These are phyloP conservation scores for Cliona cf. orientalis DNA, from an alignment of 37 sponge, comb jelly and placozoan species.

Conservation along the genomic window DNA sequence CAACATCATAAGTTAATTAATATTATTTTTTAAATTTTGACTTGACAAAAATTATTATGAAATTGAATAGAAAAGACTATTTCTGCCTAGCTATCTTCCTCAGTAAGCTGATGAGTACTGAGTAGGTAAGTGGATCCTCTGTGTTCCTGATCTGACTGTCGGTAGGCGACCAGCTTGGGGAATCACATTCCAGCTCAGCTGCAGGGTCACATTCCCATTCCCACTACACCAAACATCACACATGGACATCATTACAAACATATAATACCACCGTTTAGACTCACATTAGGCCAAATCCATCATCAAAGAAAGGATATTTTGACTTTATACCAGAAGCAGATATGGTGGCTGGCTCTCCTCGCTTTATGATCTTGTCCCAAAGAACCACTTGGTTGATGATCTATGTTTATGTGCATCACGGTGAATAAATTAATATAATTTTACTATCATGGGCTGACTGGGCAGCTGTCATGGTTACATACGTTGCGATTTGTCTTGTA, in stretches of 20 bases:
- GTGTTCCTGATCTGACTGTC: constrained; percentile 40
- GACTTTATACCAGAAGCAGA: constrained; percentile 48
- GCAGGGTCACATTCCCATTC: constrained; percentile 73
- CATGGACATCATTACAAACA: not conserved
- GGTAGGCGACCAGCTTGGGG: constrained; percentile 93
- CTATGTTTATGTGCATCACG: constrained; percentile 20
- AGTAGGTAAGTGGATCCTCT: constrained; percentile 43
- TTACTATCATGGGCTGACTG: not conserved
- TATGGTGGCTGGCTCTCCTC: constrained; percentile 80
- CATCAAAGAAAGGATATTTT: constrained; percentile 94
- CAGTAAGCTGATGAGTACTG: too few species aligned
- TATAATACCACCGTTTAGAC: not conserved
- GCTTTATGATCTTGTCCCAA: constrained; percentile 94
- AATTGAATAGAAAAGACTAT: too few species aligned
- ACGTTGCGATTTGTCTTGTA: constrained; percentile 82
- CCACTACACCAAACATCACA: constrained; percentile 45
- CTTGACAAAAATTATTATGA: too few species aligned
- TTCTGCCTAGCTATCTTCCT: too few species aligned
- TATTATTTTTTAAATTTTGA: too few species aligned
- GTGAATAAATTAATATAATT: not conserved
- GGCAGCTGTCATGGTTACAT: constrained; percentile 8
- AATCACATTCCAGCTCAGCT: constrained; percentile 91
- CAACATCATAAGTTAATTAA: too few species aligned
- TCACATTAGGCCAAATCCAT: constrained; percentile 84
- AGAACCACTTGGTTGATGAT: constrained; percentile 85